A percentile compares a stretch with the other conserved stretches of the same genome.
Evolutionary conservation across 2,888 invertebrate species (phyloP).

Genomic region (Caenorhabditis panamensis): DNA sequence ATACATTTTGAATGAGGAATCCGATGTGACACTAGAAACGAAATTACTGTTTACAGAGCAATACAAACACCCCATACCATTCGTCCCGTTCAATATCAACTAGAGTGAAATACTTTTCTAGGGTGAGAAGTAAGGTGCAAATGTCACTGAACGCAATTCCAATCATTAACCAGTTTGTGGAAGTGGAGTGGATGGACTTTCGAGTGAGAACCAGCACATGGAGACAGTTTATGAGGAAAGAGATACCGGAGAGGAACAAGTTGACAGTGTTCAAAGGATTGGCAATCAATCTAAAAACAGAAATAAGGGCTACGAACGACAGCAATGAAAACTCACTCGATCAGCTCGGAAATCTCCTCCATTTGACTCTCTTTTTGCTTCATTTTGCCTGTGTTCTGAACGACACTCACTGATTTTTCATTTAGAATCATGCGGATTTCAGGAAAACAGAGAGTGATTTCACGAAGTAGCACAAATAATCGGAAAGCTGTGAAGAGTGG

Average conservation of each 20-base stretch:
- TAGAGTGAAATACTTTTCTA: constrained; percentile 19
- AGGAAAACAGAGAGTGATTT: no score
- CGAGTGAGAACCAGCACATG: neutral
- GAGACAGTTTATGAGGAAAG: neutral
- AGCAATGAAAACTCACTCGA: neutral
- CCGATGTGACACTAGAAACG: no score
- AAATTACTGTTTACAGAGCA: no score
- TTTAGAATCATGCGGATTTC: neutral
- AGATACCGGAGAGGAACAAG: neutral
- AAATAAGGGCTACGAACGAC: neutral
- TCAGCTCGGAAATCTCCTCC: neutral
- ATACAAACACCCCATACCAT: no score
- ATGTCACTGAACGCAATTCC: constrained; percentile 20
- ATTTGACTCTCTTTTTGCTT: neutral
- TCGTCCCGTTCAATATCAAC: constrained; percentile 23
- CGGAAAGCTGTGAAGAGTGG: no score
- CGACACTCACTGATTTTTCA: neutral
- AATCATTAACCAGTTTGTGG: neutral
- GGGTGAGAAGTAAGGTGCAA: constrained; percentile 3
- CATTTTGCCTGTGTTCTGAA: no score
- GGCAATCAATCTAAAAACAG: neutral
- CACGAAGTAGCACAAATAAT: no score
- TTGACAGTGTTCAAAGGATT: neutral
- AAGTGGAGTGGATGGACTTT: neutral
- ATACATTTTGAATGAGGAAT: constrained; percentile 10